These are phyloP conservation scores for Takifugu ocellatus DNA, from an alignment of 2,797 vertebrate genomes.

Conservation along the genomic window DNA sequence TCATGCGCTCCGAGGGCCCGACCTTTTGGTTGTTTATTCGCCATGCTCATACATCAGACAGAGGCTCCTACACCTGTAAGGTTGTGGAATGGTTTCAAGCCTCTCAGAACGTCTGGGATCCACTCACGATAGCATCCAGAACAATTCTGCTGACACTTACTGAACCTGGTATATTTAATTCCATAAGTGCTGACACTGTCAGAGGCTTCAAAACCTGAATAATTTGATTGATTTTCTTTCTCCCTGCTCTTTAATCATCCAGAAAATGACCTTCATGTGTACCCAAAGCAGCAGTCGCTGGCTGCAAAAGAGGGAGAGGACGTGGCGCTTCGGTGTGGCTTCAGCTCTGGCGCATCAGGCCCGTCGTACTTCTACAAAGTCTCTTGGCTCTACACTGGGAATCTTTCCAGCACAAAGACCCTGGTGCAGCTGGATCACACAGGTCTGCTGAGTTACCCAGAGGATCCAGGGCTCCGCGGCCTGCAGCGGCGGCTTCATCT, in stretches of 20 bases:
- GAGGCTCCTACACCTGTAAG: constrained; percentile 61
- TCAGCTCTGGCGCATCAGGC: constrained; percentile 25
- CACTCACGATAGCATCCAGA: constrained; percentile 27
- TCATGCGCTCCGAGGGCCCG: constrained; percentile 41
- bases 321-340: constrained; percentile 41
- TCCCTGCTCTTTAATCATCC: constrained; percentile 1
- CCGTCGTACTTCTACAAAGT: constrained; percentile 42
- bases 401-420: background rate
- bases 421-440: constrained; percentile 47
- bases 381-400: constrained; percentile 40
- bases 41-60: constrained; percentile 56
- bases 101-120: constrained; percentile 63
- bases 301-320: constrained; percentile 22
- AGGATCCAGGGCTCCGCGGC: background rate
- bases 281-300: constrained; percentile 3
- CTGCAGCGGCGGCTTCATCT: constrained; percentile 50
- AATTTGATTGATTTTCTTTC: fast-evolving
- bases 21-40: constrained; percentile 75
- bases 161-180: constrained; percentile 56
- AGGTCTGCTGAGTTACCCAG: constrained; percentile 45
- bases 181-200: background rate
- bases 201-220: too few species aligned
- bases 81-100: constrained; percentile 74
- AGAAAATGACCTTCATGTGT: constrained; percentile 39
- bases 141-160: constrained; percentile 38